These are phyloP conservation scores for Fragum sueziense DNA, from an alignment of 2,888 invertebrate species.

Conservation along the genomic window DNA sequence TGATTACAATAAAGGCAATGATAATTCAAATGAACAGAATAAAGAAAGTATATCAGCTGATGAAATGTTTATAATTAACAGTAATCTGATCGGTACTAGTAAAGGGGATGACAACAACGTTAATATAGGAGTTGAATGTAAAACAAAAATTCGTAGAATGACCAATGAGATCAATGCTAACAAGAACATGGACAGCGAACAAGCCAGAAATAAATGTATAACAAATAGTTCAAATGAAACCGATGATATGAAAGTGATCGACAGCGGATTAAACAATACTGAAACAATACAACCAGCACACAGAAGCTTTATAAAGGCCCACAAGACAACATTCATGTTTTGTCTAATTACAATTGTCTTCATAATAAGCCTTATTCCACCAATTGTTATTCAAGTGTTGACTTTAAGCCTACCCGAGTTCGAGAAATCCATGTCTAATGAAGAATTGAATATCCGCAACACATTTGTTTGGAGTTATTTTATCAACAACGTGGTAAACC, in stretches of 20 bases:
- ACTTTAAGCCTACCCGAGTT: neutral
- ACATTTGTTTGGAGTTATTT: slow-evolving; percentile 4
- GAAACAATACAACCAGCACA: neutral
- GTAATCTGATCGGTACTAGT: no score
- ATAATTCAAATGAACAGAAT: no score
- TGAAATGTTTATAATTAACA: no score
- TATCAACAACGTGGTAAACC: neutral
- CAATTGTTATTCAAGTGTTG: neutral
- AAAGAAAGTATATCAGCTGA: no score
- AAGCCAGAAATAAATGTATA: neutral
- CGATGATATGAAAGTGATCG: neutral
- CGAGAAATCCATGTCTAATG: neutral
- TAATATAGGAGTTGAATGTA: no score
- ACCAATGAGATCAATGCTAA: neutral
- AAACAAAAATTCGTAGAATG: no score
- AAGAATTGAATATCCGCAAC: neutral
- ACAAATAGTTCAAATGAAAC: neutral
- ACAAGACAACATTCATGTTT: neutral
- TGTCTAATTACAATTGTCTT: neutral
- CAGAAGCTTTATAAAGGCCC: neutral
- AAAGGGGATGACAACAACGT: no score
- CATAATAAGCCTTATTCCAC: neutral
- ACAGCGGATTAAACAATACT: neutral
- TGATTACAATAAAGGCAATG: no score
- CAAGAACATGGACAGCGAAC: neutral